A percentile compares a stretch with the other conserved stretches of the same genome.
Conservation (phyloP, 2,888 invertebrate genomes). For the Phyllotreta cruciferae region DNA sequence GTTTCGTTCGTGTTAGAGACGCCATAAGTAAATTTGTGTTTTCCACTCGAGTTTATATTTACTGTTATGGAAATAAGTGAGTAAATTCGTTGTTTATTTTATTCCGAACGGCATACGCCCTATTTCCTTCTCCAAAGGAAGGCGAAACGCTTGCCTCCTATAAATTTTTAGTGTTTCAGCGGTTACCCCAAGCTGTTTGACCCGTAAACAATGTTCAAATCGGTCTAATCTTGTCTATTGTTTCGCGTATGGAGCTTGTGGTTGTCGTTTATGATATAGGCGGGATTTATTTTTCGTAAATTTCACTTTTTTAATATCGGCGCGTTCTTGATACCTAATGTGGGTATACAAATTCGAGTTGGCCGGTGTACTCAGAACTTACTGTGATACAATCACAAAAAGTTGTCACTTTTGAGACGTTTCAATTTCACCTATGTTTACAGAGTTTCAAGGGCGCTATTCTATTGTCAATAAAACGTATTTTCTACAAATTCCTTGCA, state of each 20-base stretch:
- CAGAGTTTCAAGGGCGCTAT: slow-evolving; percentile 36
- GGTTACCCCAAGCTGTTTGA: slow-evolving; percentile 53
- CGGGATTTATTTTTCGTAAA: no score
- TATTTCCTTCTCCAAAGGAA: slow-evolving; percentile 1
- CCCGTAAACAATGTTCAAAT: slow-evolving; percentile 42
- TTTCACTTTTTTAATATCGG: no score
- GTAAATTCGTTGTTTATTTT: slow-evolving; percentile 33
- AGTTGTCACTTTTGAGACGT: background rate
- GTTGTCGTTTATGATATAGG: background rate
- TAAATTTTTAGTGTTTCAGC: slow-evolving; percentile 34
- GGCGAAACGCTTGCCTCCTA: slow-evolving; percentile 29
- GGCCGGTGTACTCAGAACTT: no score
- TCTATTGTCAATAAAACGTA: slow-evolving; percentile 20
- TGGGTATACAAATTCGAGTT: no score
- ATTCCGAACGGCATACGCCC: slow-evolving; percentile 8
- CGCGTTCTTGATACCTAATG: no score
- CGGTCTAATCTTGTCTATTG: slow-evolving; percentile 8
- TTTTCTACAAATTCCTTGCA: slow-evolving; percentile 7
- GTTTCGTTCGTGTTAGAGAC: slow-evolving; percentile 42
- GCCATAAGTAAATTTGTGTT: slow-evolving; percentile 53
- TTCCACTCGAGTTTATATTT: slow-evolving; percentile 42
- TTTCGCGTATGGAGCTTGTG: slow-evolving; percentile 12
- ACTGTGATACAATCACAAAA: background rate
- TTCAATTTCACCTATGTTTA: background rate
- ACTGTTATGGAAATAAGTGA: slow-evolving; percentile 51